Percentiles rank a stretch among this genome's conserved stretches.
These are phyloP conservation scores for Manacus vitellinus DNA, from an alignment of 2,113 vertebrate genomes.

Conservation along the genomic window DNA sequence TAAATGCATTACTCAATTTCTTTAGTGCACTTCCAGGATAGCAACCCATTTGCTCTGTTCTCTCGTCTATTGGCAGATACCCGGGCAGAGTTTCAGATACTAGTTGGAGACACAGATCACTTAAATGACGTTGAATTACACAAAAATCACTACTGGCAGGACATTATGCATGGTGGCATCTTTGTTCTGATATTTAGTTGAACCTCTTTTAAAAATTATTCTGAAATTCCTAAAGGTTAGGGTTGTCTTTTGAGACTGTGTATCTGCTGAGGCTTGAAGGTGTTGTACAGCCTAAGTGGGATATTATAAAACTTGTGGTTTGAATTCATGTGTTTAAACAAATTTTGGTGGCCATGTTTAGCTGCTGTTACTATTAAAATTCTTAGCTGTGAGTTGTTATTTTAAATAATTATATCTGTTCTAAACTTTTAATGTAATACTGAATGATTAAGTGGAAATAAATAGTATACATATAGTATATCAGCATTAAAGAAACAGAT, in stretches of 20 bases:
- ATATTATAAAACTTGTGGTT: not conserved
- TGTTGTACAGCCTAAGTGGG: not conserved
- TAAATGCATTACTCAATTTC: not conserved
- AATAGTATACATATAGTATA: not conserved
- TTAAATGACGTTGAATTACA: not conserved
- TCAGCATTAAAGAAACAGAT: not conserved
- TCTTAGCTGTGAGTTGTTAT: not conserved
- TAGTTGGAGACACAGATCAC: not conserved
- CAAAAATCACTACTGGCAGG: not conserved
- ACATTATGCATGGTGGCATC: accelerated
- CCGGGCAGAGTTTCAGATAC: not conserved
- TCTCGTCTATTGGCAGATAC: not conserved
- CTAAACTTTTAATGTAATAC: not conserved
- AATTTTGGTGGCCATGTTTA: not conserved
- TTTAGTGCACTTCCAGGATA: not conserved
- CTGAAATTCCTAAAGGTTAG: not conserved
- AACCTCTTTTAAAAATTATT: not conserved
- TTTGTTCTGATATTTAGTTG: not conserved
- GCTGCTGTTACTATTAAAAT: not conserved
- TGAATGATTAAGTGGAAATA: not conserved
- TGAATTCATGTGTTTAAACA: not conserved
- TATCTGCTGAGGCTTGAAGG: not conserved
- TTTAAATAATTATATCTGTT: not conserved
- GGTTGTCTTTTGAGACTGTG: not conserved
- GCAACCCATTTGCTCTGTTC: not conserved